Percentiles rank a stretch among this genome's conserved stretches.
phyloP scores from a whole-genome alignment of 2,797 vertebrate species.

The Hippoglossus hippoglossus region DNA sequence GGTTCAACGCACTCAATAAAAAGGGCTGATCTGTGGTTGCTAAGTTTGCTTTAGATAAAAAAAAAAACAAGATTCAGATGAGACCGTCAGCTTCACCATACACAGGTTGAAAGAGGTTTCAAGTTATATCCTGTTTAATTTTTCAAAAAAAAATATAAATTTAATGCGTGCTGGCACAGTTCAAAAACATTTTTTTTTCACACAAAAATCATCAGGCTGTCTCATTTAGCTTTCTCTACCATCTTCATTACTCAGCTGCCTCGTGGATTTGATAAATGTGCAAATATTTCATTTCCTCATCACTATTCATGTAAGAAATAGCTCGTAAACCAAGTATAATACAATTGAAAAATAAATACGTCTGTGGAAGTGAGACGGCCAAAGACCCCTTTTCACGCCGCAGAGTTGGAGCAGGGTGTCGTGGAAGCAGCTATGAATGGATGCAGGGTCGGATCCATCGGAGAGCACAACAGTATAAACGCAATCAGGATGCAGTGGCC shows the following conservation, averaged over 20 bases:
- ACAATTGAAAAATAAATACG: constrained; percentile 85
- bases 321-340: constrained; percentile 63
- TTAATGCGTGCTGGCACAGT: constrained; percentile 49
- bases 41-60: constrained; percentile 12
- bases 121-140: constrained; percentile 13
- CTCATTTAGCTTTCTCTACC: constrained; percentile 37
- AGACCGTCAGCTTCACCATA: constrained; percentile 20
- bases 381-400: constrained; percentile 35
- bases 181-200: constrained; percentile 41
- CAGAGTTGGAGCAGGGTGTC: constrained; percentile 33
- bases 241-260: constrained; percentile 93
- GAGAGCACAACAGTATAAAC: constrained; percentile 4
- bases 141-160: constrained; percentile 17
- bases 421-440: constrained; percentile 10
- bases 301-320: constrained; percentile 75
- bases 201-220: constrained; percentile 53
- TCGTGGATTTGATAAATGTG: constrained; percentile 92
- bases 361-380: constrained; percentile 64
- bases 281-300: constrained; percentile 88
- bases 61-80: constrained; percentile 8
- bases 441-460: constrained; percentile 28
- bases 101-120: constrained; percentile 27
- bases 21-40: constrained; percentile 20
- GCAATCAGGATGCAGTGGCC: constrained; percentile 49
- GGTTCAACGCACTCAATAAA: constrained; percentile 21